Percentiles rank a stretch among this genome's conserved stretches.
Conservation (phyloP, 2,113 vertebrate species). For the Mustela nigripes region DNA sequence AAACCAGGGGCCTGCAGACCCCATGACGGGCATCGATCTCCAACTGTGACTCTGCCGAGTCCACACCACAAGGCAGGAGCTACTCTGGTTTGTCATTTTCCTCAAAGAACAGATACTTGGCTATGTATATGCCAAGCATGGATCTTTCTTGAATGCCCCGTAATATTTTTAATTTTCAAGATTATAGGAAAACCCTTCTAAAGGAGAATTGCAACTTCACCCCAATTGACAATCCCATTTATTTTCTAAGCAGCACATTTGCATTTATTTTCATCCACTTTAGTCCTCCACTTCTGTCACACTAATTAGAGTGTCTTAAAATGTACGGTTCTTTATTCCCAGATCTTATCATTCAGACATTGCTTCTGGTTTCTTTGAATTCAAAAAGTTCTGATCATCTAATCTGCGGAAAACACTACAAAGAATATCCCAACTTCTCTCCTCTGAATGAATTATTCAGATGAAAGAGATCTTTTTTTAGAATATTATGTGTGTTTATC, state of each 20-base stretch:
- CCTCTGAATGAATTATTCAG: conserved; percentile 58
- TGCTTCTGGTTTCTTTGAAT: conserved; percentile 59
- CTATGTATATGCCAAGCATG: not conserved
- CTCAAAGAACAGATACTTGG: not conserved
- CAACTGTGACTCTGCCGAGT: not conserved
- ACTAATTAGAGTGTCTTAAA: conserved; percentile 28
- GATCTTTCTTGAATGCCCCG: not conserved
- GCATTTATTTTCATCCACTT: conserved; percentile 38
- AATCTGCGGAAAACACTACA: conserved; percentile 49
- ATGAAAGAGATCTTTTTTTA: conserved; percentile 45
- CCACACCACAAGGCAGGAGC: not conserved
- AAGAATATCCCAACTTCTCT: conserved; percentile 11
- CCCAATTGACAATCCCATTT: not conserved
- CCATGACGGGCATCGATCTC: accelerated
- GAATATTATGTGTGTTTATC: not conserved
- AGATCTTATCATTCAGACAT: not conserved
- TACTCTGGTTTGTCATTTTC: not conserved
- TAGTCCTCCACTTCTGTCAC: not conserved
- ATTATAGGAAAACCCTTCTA: not conserved
- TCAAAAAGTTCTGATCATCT: conserved; percentile 50
- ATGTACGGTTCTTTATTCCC: not conserved
- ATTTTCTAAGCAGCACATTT: conserved; percentile 28
- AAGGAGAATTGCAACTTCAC: not conserved
- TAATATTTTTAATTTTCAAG: conserved; percentile 21
- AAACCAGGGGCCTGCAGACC: too few relatives aligned